phyloP scores from a whole-genome alignment of 2,888 invertebrate genomes.

The Eristalis tenax region DNA sequence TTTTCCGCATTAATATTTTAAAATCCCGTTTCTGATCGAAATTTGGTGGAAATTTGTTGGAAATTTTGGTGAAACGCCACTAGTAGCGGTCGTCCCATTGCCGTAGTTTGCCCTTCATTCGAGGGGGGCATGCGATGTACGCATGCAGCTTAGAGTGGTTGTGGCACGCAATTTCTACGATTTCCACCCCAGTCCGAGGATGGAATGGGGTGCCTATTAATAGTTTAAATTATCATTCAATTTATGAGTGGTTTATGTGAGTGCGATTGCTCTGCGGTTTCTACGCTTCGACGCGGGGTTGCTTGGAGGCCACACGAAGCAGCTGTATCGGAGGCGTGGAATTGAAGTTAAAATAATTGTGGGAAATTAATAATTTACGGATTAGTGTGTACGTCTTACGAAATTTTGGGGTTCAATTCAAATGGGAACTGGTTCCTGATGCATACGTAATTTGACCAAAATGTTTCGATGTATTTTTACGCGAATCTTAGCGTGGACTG shows the following conservation, averaged over 20 bases:
- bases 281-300: background rate
- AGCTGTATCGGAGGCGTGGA: constrained; percentile 22
- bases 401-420: background rate
- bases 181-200: background rate
- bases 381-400: constrained; percentile 3
- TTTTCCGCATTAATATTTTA: constrained; percentile 56
- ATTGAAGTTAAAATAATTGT: constrained; percentile 23
- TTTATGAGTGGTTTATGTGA: constrained; percentile 12
- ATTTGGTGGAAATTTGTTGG: constrained; percentile 20
- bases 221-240: constrained; percentile 45
- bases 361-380: constrained; percentile 1
- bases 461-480: no score
- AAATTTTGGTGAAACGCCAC: constrained; percentile 11
- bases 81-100: background rate
- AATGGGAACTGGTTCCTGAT: background rate
- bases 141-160: constrained; percentile 16
- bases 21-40: constrained; percentile 22
- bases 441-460: background rate
- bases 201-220: constrained; percentile 13
- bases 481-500: no score
- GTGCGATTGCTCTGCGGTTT: constrained; percentile 24
- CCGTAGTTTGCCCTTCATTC: background rate
- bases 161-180: constrained; percentile 43
- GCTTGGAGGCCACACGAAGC: background rate
- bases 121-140: background rate